Conservation (phyloP, 2,113 vertebrate species). For the Ibidorhyncha struthersii region DNA sequence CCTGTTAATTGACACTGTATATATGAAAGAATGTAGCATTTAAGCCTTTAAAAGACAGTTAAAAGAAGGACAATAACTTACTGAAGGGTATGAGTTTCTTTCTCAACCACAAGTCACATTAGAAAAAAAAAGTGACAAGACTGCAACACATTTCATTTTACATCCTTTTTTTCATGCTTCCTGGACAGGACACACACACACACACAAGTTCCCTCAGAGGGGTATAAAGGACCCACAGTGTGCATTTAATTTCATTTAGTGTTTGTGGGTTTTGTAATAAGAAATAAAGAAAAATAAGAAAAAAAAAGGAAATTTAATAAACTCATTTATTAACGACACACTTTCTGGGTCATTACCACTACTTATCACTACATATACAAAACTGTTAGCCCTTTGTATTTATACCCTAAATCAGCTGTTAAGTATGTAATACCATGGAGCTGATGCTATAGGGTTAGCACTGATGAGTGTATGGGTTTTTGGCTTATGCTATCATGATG, state of each 20-base stretch:
- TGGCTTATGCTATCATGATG: neutral
- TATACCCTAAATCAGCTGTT: neutral
- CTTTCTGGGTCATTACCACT: neutral
- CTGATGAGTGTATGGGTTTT: neutral
- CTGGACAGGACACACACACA: neutral
- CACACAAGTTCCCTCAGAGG: neutral
- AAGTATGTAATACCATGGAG: neutral
- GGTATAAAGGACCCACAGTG: neutral
- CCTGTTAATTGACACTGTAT: neutral
- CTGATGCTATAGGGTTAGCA: neutral
- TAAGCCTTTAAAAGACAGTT: neutral
- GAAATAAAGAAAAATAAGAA: neutral
- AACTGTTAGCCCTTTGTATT: neutral
- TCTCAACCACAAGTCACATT: neutral
- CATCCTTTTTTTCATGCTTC: neutral
- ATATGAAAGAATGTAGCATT: neutral
- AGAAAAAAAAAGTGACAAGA: neutral
- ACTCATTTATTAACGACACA: neutral
- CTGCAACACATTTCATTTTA: neutral
- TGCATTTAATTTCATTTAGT: neutral
- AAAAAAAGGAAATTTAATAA: neutral
- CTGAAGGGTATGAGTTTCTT: neutral
- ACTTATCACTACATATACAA: neutral
- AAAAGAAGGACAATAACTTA: neutral
- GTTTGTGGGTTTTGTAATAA: neutral